Evolutionary conservation across 2,113 vertebrate species (phyloP), one percentile per base, ranked within the genome.

Genomic region (Microcebus ravelobensis): DNA sequence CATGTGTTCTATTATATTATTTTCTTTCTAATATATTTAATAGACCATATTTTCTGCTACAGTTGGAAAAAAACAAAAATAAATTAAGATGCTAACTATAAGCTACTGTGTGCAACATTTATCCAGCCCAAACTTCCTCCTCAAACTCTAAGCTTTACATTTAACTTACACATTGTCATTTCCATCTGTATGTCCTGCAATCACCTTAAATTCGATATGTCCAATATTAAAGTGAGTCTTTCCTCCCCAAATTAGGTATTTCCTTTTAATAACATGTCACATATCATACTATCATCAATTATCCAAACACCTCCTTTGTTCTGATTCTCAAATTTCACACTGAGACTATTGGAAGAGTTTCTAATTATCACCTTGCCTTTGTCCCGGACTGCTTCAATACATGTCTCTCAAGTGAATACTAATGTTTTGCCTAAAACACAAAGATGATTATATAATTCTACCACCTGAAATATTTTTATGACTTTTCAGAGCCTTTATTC

Each of bases 401-500:
- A 57, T 74, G 31, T 63, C 67, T 90, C n/a, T 21, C 8, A 73
- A 57, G 0, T 5, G 8, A 73, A 57, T 34, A 25, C 42, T 85
- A 80, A 77, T 80, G 0, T 11, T 95, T 81, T n/a, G 27, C 39
- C 25, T 87, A 70, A 87, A 95, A 23, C 0, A 27, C 4, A 52
- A 81, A 50, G 63, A 1, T 39, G 2, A 79, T 36, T 73, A 71
- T 42, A 2, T 34, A 48, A 8, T 15, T 55, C 10, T 6, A 8
- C 9, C 36, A 9, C 5, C 29, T 81, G 34, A 86, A 63, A 65
- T 77, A 55, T 67, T 87, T 83, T 20, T 45, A 8, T 83, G 55
- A 90, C 12, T 79, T 95, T 88, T 77, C 67, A 36, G n/a, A 92
- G n/a, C 2, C 34, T 86, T 86, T 77, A 70, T 45, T 80, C 39